phyloP scores from a whole-genome alignment of 2,888 invertebrate species.

The Drosophila demipolita region DNA sequence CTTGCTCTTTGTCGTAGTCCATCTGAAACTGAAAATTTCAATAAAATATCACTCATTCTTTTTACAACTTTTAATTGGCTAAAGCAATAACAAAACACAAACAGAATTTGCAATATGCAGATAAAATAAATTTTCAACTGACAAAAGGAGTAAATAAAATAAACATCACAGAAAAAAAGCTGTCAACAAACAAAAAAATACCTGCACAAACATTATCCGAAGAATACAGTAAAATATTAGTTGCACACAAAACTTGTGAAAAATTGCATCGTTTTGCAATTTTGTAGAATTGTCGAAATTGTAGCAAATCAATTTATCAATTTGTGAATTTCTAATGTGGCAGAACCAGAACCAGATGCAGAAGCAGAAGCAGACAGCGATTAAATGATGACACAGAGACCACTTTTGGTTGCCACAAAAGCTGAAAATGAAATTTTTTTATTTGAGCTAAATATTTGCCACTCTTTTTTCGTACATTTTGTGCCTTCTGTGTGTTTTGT shows the following conservation, averaged over 20 bases:
- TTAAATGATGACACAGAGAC: not conserved
- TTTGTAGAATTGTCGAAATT: not conserved
- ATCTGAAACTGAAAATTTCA: conserved; percentile 20
- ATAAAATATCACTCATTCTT: conserved; percentile 30
- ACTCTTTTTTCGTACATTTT: not conserved
- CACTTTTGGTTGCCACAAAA: conserved; percentile 11
- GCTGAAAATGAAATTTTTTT: conserved; percentile 3
- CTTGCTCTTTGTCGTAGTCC: conserved; percentile 12
- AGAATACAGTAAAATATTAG: not conserved
- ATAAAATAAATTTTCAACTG: conserved; percentile 8
- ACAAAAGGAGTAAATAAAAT: conserved; percentile 3
- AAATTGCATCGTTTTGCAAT: not conserved
- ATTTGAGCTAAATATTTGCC: conserved; percentile 24
- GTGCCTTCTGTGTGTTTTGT: conserved; percentile 10
- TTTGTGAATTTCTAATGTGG: not conserved
- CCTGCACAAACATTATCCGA: not conserved
- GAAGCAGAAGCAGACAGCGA: not conserved
- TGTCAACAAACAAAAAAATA: conserved; percentile 4
- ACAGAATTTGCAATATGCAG: conserved; percentile 15
- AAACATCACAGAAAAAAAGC: conserved; percentile 2
- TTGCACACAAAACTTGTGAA: not conserved
- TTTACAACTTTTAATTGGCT: conserved; percentile 48
- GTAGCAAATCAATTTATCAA: not conserved
- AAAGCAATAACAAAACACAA: conserved; percentile 13
- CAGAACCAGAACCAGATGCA: too few species aligned